Evolutionary conservation across 2,113 vertebrate genomes (phyloP).

Genomic region (Mixornis gularis): DNA sequence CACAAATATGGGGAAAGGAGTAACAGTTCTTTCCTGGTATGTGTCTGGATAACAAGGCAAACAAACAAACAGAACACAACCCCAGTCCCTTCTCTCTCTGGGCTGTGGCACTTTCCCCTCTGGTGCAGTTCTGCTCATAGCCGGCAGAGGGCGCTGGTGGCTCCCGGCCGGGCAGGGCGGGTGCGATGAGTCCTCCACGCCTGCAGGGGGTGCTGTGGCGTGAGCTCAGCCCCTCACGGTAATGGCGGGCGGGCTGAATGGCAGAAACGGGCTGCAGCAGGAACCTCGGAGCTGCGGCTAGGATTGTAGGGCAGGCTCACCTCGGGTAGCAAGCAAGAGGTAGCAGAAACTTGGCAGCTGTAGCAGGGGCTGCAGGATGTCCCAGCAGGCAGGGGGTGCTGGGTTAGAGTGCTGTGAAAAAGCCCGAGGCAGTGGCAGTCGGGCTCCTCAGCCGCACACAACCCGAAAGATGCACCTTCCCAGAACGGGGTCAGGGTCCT

Average conservation of each 20-base stretch:
- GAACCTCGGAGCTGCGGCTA: rapidly evolving
- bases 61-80: too few relatives aligned
- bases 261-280: background rate
- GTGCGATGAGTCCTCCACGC: rapidly evolving
- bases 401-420: background rate
- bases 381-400: too few relatives aligned
- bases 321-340: background rate
- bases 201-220: background rate
- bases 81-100: too few relatives aligned
- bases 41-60: background rate
- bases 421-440: background rate
- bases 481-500: rapidly evolving
- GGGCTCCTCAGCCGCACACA: rapidly evolving
- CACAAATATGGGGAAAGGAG: background rate
- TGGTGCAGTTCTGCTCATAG: background rate
- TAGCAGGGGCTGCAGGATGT: background rate
- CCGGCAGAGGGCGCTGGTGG: background rate
- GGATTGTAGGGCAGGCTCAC: too few relatives aligned
- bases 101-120: background rate
- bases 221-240: rapidly evolving
- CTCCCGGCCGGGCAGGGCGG: background rate
- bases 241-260: rapidly evolving
- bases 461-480: rapidly evolving
- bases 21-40: background rate
- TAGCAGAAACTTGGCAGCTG: background rate